These are phyloP conservation scores for Andrena marginata DNA, from an alignment of 2,888 invertebrate species.

Conservation along the genomic window DNA sequence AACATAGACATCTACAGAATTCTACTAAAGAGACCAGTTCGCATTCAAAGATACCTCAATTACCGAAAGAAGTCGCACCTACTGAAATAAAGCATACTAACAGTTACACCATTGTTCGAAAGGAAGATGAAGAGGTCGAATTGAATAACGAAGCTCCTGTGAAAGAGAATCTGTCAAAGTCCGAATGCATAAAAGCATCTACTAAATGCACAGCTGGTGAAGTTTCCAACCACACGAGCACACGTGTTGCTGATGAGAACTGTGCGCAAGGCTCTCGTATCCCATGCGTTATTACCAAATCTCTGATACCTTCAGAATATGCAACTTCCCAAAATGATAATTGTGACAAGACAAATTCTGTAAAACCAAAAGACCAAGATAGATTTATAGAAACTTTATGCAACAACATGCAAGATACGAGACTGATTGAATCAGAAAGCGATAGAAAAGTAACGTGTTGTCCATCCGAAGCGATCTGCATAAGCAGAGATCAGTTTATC, in stretches of 20 bases:
- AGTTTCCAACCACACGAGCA: neutral
- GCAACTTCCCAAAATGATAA: neutral
- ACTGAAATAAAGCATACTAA: neutral
- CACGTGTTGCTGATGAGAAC: neutral
- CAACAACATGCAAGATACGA: conserved; percentile 1
- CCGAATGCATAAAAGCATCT: neutral
- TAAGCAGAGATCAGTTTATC: conserved; percentile 30
- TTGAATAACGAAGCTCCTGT: neutral
- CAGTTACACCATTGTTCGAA: neutral
- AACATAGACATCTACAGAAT: conserved; percentile 20
- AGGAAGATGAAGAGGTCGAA: conserved; percentile 8
- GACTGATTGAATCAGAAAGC: neutral
- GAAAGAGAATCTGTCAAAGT: neutral
- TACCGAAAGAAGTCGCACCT: neutral
- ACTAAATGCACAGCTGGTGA: neutral
- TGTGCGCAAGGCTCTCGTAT: neutral
- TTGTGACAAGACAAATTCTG: neutral
- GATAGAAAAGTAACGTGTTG: neutral
- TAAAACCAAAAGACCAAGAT: neutral
- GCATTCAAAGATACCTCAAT: neutral
- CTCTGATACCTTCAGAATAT: neutral
- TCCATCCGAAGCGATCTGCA: neutral
- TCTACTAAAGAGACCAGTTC: neutral
- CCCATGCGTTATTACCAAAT: neutral
- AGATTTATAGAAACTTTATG: conserved; percentile 18